Conservation (phyloP, 2,113 vertebrate species). For the Channa maculata region DNA sequence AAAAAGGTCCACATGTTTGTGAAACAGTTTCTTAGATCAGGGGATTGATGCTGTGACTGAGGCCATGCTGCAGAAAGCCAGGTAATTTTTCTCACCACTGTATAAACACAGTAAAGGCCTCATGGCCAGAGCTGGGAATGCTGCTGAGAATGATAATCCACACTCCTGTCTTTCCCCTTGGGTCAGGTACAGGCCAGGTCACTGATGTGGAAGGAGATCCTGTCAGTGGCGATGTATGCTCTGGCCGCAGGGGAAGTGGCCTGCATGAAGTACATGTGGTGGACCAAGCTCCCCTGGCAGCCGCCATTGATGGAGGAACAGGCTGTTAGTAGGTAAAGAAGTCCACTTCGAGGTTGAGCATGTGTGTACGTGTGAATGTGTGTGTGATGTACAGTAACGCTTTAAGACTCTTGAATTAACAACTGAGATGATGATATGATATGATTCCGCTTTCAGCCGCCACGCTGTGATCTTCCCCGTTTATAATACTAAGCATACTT, state of each 20-base stretch:
- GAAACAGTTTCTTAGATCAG: too few species aligned
- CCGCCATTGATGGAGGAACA: constrained; percentile 19
- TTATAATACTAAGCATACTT: constrained; percentile 71
- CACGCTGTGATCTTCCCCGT: constrained; percentile 60
- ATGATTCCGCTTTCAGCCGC: constrained; percentile 32
- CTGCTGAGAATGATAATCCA: constrained; percentile 56
- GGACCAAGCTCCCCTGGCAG: constrained; percentile 34
- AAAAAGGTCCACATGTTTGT: too few species aligned
- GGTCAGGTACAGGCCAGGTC: constrained; percentile 47
- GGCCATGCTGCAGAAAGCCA: too few species aligned
- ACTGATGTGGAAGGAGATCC: constrained; percentile 63
- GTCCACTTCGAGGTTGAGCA: constrained; percentile 14
- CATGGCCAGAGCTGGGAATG: constrained; percentile 8
- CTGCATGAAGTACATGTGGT: constrained; percentile 27
- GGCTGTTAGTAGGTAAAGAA: constrained; percentile 31
- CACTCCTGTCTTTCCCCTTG: constrained; percentile 25
- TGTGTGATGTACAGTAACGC: constrained; percentile 6
- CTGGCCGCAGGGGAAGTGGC: constrained; percentile 32
- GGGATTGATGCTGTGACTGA: too few species aligned
- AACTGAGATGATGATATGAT: constrained; percentile 36
- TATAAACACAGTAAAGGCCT: constrained; percentile 43
- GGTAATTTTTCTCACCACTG: too few species aligned
- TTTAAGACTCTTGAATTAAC: constrained; percentile 7
- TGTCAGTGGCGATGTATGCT: constrained; percentile 59
- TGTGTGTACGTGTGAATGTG: constrained; percentile 8